phyloP scores from a whole-genome alignment of 2,888 invertebrate species.

The Toxonevra muliebris region DNA sequence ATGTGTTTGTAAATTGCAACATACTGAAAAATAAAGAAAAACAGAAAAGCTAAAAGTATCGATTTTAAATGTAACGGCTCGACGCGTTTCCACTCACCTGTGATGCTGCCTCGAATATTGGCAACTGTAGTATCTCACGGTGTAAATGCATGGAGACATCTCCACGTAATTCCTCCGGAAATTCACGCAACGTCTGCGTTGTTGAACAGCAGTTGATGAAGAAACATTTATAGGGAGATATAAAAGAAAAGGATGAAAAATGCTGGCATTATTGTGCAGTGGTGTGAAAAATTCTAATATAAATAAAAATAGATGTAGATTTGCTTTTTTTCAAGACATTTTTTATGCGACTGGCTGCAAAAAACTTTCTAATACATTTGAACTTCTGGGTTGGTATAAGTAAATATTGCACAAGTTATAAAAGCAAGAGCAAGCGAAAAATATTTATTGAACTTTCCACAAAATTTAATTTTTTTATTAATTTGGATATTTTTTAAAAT shows the following conservation, averaged over 20 bases:
- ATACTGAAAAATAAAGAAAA: neutral
- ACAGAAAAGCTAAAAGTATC: neutral
- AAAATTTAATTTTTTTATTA: too few species aligned
- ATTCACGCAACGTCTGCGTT: constrained; percentile 88
- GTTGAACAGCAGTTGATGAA: constrained; percentile 20
- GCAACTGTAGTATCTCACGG: constrained; percentile 90
- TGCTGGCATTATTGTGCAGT: neutral
- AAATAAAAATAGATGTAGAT: neutral
- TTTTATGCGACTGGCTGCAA: too few species aligned
- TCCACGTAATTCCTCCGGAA: constrained; percentile 94
- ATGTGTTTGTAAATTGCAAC: neutral
- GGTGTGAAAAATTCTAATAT: constrained; percentile 20
- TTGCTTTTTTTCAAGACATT: too few species aligned
- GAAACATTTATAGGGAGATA: neutral
- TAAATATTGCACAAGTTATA: too few species aligned
- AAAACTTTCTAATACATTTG: too few species aligned
- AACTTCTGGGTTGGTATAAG: too few species aligned
- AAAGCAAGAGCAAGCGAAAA: too few species aligned
- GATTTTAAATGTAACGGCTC: too few species aligned
- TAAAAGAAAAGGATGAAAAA: constrained; percentile 1
- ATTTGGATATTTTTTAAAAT: too few species aligned
- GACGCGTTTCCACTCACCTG: constrained; percentile 69
- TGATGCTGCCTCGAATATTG: constrained; percentile 93
- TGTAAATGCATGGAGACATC: constrained; percentile 96
- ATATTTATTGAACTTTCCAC: too few species aligned